Evolutionary conservation across 2,888 invertebrate species (phyloP).

Genomic region (Melieria omissa): DNA sequence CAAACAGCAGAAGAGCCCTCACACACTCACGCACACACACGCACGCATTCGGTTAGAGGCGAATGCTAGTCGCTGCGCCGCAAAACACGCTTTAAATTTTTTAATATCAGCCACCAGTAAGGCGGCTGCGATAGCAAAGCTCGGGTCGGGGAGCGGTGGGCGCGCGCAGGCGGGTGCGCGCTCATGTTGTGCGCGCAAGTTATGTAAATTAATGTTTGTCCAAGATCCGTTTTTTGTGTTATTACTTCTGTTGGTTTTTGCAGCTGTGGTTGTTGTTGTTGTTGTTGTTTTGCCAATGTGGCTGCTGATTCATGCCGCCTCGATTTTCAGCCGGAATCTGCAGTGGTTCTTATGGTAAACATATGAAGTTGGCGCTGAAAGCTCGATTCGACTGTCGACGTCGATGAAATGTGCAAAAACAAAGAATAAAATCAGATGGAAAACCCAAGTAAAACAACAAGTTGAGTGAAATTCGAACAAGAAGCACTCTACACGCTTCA

Average conservation of each 20-base stretch:
- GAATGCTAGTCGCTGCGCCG: conserved; percentile 44
- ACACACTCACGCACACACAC: background rate
- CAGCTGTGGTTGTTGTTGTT: conserved; percentile 1
- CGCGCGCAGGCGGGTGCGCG: conserved; percentile 6
- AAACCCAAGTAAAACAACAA: too few relatives aligned
- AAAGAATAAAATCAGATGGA: too few relatives aligned
- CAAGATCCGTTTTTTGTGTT: conserved; percentile 60
- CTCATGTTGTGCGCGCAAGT: conserved; percentile 55
- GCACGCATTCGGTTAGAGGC: background rate
- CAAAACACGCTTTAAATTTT: conserved; percentile 65
- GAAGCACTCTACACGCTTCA: too few relatives aligned
- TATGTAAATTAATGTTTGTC: conserved; percentile 67
- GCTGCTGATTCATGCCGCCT: too few relatives aligned
- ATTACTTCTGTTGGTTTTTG: conserved; percentile 39
- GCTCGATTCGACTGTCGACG: too few relatives aligned
- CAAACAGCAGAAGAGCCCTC: conserved; percentile 1
- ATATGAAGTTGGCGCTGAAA: too few relatives aligned
- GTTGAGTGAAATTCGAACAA: too few relatives aligned
- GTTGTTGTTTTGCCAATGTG: too few relatives aligned
- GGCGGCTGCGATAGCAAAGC: conserved; percentile 1
- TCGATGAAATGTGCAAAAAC: too few relatives aligned
- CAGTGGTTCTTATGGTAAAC: too few relatives aligned
- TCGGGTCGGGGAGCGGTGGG: conserved; percentile 12
- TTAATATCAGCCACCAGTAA: conserved; percentile 57
- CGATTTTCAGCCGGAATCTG: too few relatives aligned